These are phyloP conservation scores for Netelia inedita DNA, from an alignment of 2,888 invertebrate genomes.

Conservation along the genomic window DNA sequence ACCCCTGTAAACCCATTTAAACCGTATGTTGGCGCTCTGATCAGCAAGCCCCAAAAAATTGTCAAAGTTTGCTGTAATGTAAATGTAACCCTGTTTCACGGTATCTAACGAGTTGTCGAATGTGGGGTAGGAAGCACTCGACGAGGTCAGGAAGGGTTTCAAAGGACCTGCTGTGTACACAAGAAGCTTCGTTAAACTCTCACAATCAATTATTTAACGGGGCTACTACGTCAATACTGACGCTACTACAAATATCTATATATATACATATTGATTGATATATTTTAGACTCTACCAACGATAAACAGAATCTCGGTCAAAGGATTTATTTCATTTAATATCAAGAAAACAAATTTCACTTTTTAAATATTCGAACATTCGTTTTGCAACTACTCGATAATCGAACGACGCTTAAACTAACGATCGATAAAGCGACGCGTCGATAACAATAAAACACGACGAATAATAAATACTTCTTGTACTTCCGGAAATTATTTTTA, in stretches of 20 bases:
- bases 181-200: slow-evolving; percentile 44
- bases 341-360: no score
- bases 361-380: no score
- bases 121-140: not conserved
- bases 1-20: no score
- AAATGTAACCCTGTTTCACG: no score
- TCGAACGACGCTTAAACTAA: not conserved
- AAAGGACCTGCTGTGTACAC: slow-evolving; percentile 37
- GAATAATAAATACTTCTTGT: slow-evolving; percentile 4
- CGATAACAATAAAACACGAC: not conserved
- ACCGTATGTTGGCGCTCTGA: no score
- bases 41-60: no score
- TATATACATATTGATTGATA: not conserved
- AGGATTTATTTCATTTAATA: no score
- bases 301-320: not conserved
- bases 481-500: not conserved
- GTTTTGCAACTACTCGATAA: no score
- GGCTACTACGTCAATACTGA: not conserved
- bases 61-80: no score
- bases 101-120: slow-evolving; percentile 7
- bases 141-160: slow-evolving; percentile 18
- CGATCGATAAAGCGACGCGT: not conserved
- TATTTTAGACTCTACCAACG: not conserved
- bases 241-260: not conserved
- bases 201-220: slow-evolving; percentile 50